Base-by-base conservation (phyloP, 2,797 vertebrate species). In the Knipowitschia caucasica region DNA sequence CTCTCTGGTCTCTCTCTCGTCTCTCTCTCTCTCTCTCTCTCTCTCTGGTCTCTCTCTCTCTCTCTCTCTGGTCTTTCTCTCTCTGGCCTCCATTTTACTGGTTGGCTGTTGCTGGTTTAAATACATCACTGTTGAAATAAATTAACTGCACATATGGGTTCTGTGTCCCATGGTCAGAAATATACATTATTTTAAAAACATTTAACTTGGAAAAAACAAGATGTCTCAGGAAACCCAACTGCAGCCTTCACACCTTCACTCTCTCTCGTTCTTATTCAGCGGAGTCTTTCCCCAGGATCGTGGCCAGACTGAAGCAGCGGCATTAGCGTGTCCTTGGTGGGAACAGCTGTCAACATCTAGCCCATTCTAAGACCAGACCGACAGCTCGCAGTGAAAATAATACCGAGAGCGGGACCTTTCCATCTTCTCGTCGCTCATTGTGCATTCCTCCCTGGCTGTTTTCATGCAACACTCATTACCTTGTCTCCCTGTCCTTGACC, bases 391-490 rank as follows among this genome's bases (percentile, higher is more conserved):
- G 20, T 44, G 21, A 23, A 67, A 73, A 64, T 56, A 49, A 43
- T n/a, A 17, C 56, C 62, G 62, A 64, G 67, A 42, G 34, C 59
- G 31, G 0, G 30, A 30, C 47, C 45, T 68, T 42, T 55, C 56
- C 55, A 56, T 65, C 53, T 31, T 56, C 67, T 53, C 50, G 20
- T 53, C 57, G 49, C 21, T 53, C 62, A 43, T 65, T 77, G 62
- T 47, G 18, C 59, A 51, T 60, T 65, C 50, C 59, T 20, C 23
- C 31, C 38, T 27, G 49, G 62, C 56, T 76, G 46, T 79, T 77
- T 79, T 55, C 62, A 34, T 23, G 36, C 64, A 62, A 51, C 66
- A 55, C 60, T 71, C 64, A 62, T 72, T 75, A 73, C 69, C 53
- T 67, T 62, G 56, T 38, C 39, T 5, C 47, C 53, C 38, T 34